These are phyloP conservation scores for Uria aalge DNA, from an alignment of 2,113 vertebrate genomes.

Conservation along the genomic window DNA sequence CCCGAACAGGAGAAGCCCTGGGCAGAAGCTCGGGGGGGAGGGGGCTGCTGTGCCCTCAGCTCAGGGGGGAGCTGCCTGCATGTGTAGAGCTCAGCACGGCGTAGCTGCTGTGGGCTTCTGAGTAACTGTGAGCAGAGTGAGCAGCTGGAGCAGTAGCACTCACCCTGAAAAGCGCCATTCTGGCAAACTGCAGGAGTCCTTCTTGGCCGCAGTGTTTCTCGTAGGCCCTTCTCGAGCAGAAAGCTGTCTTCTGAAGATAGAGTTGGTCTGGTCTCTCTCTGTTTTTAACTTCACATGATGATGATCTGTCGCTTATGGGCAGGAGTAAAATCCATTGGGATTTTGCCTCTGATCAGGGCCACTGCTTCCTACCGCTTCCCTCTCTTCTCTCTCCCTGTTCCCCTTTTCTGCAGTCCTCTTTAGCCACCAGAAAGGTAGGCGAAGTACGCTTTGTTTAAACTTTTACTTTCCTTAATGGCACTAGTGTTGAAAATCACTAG, in stretches of 20 bases:
- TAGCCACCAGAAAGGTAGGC: background rate
- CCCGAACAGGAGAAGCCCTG: background rate
- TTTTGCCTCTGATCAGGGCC: background rate
- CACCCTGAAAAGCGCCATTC: background rate
- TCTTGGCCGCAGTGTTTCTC: background rate
- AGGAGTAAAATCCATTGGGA: background rate
- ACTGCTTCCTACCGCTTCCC: background rate
- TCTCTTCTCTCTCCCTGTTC: background rate
- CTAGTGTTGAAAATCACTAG: background rate
- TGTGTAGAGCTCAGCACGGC: background rate
- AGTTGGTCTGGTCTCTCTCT: background rate
- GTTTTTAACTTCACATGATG: background rate
- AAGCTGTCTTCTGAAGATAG: background rate
- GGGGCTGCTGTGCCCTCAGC: background rate
- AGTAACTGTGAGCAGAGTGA: background rate
- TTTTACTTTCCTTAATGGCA: background rate
- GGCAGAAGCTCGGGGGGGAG: background rate
- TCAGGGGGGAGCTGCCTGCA: background rate
- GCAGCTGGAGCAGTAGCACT: background rate
- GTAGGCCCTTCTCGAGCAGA: accelerated
- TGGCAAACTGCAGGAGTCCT: background rate
- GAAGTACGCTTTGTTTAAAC: background rate
- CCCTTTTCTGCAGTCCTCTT: background rate
- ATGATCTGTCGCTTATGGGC: background rate
- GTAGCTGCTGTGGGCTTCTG: background rate